Evolutionary conservation across 35 echinoderm and acorn worm genomes (phyloP).

Genomic region (Heliocidaris tuberculata): DNA sequence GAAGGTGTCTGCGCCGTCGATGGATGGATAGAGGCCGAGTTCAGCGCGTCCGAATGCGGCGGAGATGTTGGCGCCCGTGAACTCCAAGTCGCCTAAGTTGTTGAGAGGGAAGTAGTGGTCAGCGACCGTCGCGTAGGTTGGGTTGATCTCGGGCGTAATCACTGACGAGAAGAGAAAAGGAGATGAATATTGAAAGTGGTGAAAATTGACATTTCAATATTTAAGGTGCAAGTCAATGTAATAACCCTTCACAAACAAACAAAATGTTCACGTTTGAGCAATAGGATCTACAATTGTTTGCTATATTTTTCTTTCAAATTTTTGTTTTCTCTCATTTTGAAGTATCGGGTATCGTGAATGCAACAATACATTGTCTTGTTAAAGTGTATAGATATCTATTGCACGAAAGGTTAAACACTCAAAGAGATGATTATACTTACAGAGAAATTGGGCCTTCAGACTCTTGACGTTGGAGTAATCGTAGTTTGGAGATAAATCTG

Average conservation of each 20-base stretch:
- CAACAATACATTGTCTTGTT: too few relatives aligned
- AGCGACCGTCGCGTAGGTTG: slow-evolving; percentile 56
- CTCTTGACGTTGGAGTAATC: slow-evolving; percentile 70
- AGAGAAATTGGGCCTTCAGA: slow-evolving; percentile 44
- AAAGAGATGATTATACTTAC: slow-evolving; percentile 56
- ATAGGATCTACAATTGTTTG: too few relatives aligned
- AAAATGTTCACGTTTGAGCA: too few relatives aligned
- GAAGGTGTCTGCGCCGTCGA: slow-evolving; percentile 54
- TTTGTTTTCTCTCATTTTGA: too few relatives aligned
- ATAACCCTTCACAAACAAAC: too few relatives aligned
- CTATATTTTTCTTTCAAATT: too few relatives aligned
- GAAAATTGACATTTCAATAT: not conserved
- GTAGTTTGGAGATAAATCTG: slow-evolving; percentile 85
- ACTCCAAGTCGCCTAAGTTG: slow-evolving; percentile 45
- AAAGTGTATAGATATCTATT: too few relatives aligned
- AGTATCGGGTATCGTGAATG: too few relatives aligned
- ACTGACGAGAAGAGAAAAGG: slow-evolving; percentile 37
- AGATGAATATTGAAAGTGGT: not conserved
- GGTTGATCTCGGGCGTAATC: slow-evolving; percentile 53
- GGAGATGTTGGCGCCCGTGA: slow-evolving; percentile 56
- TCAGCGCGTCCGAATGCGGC: slow-evolving; percentile 42
- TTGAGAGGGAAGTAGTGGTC: slow-evolving; percentile 60
- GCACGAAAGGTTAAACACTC: too few relatives aligned
- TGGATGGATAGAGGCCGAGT: slow-evolving; percentile 51
- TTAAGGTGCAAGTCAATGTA: too few relatives aligned